phyloP scores from a whole-genome alignment of 1,140 invertebrate genomes.

The Panulirus ornatus region DNA sequence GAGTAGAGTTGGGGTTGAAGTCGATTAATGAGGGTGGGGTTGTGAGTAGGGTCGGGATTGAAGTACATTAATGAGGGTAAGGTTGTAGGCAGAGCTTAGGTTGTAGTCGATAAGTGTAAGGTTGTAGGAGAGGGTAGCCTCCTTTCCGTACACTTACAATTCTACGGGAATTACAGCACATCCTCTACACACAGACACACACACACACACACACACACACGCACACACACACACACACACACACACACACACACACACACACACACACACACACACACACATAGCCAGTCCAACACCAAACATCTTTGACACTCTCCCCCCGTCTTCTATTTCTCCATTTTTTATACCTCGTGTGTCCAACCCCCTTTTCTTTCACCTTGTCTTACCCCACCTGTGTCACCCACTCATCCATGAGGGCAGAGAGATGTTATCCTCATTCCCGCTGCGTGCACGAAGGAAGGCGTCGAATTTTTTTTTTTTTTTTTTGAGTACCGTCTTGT shows the following conservation, averaged over 20 bases:
- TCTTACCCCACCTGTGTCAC: neutral
- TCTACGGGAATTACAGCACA: neutral
- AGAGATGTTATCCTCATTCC: neutral
- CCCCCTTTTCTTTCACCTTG: neutral
- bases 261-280: conserved; percentile 18
- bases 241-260: conserved; percentile 24
- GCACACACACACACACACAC: conserved; percentile 33
- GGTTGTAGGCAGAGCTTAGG: too few relatives aligned
- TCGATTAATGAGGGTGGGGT: neutral
- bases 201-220: conserved; percentile 36
- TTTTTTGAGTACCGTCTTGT: neutral
- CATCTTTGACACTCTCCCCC: neutral
- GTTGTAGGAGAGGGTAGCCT: neutral
- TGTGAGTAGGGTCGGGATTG: too few relatives aligned
- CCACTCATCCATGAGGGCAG: too few relatives aligned
- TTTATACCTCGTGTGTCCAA: neutral
- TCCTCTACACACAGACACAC: neutral
- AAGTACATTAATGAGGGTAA: too few relatives aligned
- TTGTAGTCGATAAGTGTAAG: neutral
- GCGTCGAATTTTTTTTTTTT: neutral
- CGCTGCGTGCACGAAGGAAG: neutral
- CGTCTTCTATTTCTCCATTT: neutral
- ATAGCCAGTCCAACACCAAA: neutral
- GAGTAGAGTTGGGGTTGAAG: neutral
- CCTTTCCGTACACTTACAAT: neutral